Base-by-base conservation (phyloP, 2,113 vertebrate species). In the Cinclus mexicanus region DNA sequence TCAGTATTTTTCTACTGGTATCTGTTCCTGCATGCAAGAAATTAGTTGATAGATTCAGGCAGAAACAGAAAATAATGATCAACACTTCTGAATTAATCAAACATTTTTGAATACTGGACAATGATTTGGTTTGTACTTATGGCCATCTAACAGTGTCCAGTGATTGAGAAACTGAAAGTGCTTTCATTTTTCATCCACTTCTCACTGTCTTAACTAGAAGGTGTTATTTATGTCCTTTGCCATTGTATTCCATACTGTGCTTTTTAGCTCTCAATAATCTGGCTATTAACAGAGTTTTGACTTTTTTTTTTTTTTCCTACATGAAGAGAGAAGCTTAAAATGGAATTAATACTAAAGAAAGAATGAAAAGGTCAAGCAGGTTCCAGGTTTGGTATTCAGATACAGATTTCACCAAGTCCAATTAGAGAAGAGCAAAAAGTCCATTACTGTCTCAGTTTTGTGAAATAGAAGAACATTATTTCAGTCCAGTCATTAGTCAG, bases 381-480 rank as follows among this genome's bases (percentile, higher is more conserved):
- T 84, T 94, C 76, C 83, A 49, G 14, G 53, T 60, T 92, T 94
- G 60, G 26, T 87, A 87, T 89, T 91, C 72, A 87, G 57, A 56
- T 87, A 87, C 41, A 69, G 50, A 89, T 87, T 84, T 93, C 52
- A 82, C 15, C 16, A 47, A 83, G 61, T 83, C 60, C 56, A 79
- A 89, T 95, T 95, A 94, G 65, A 79, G 93, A 68, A 91, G 67
- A 95, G 49, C 44, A 94, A 39, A 33, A 93, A 93, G 57, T 89
- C 80, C 49, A 65, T 87, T 82, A 49, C 11, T 55, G 24, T 67
- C 60, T 94, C 56, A 49, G 2, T 86, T 74, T 87, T 81, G 44
- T 95, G 57, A 91, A 92, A 84, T 1, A 72, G 25, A 65, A 80
- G 35, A 83, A 60, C 29, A 65, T 4, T 74, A 76, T 89, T 84